These are phyloP conservation scores for Phasianus colchicus DNA, from an alignment of 2,113 vertebrate species.

Conservation along the genomic window DNA sequence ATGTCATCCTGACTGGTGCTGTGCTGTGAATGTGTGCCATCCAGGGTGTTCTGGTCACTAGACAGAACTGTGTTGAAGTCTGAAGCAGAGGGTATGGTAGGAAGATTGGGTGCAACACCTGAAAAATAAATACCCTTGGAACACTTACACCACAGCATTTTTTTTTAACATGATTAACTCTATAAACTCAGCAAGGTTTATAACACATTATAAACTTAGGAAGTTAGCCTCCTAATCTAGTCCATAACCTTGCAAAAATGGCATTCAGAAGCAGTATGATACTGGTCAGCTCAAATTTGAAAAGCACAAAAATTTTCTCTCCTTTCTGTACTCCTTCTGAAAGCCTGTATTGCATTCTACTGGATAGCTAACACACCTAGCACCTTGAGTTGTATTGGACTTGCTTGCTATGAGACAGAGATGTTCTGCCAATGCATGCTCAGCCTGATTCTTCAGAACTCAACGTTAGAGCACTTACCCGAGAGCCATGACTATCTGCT, in stretches of 20 bases:
- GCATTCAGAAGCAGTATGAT: background rate
- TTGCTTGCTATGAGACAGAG: background rate
- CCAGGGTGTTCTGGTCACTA: conserved; percentile 97
- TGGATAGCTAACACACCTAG: background rate
- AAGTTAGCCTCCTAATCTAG: background rate
- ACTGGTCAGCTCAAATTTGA: background rate
- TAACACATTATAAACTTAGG: background rate
- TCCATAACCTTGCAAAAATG: background rate
- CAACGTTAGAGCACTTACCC: background rate
- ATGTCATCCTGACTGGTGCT: conserved; percentile 97
- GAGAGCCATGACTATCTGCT: rapidly evolving
- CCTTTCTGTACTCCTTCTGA: background rate
- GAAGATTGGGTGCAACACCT: conserved; percentile 92
- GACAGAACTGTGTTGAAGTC: conserved; percentile 97
- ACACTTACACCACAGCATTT: conserved; percentile 41
- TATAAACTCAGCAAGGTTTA: background rate
- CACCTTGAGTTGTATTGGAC: background rate
- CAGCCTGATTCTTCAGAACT: background rate
- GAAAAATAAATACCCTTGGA: conserved; percentile 49
- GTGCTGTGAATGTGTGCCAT: conserved; percentile 94
- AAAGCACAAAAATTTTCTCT: background rate
- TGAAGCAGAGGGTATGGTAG: conserved; percentile 95
- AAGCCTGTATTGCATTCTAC: background rate
- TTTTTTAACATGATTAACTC: background rate
- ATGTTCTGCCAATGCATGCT: background rate